Evolutionary conservation across 2,888 invertebrate species (phyloP).

Genomic region (Gonocerus acuteangulatus): DNA sequence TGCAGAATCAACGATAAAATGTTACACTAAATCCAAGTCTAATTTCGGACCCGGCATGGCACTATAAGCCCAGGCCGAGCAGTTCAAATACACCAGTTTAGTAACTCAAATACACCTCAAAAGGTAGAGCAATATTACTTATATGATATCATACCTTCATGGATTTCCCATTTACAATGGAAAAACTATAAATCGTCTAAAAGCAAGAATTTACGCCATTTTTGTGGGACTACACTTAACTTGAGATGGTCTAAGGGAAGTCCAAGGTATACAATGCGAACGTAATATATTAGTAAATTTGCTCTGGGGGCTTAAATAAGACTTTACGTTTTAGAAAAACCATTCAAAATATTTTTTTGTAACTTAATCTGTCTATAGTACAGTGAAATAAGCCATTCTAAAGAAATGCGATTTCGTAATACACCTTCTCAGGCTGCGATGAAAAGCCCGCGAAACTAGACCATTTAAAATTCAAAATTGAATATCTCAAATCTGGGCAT

Average conservation of each 20-base stretch:
- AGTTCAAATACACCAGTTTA: no score
- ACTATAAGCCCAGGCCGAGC: neutral
- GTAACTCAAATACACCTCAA: no score
- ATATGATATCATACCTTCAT: neutral
- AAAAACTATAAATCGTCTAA: neutral
- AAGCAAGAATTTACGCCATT: conserved; percentile 13
- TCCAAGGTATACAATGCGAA: conserved; percentile 5
- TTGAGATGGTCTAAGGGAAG: conserved; percentile 10
- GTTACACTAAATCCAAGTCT: neutral
- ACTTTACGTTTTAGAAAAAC: no score
- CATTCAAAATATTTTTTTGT: no score
- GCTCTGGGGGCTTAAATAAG: neutral
- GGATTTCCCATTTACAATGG: neutral
- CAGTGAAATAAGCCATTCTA: no score
- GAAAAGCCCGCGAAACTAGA: neutral
- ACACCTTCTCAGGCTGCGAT: neutral
- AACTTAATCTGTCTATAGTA: neutral
- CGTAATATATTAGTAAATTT: neutral
- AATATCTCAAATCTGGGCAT: no score
- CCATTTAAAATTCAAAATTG: neutral
- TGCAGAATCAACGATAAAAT: neutral
- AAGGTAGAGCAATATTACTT: neutral
- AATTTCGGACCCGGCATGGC: neutral
- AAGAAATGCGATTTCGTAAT: no score
- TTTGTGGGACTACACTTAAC: conserved; percentile 14